phyloP scores from a whole-genome alignment of 2,797 vertebrate species.

The Cheirogaleus major region DNA sequence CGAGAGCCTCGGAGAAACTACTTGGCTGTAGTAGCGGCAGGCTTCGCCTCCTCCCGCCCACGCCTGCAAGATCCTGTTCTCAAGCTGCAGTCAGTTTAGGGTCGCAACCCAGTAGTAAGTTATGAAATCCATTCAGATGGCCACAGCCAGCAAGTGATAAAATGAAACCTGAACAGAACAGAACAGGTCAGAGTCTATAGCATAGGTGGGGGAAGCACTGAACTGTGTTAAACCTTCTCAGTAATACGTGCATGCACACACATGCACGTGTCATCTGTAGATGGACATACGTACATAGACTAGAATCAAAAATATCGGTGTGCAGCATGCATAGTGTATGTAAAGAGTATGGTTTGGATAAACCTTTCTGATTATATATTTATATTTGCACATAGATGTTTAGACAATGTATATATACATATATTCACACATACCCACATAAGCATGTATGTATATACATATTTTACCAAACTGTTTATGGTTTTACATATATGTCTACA shows the following conservation, averaged over 20 bases:
- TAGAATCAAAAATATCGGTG: fast-evolving
- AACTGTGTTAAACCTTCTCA: background rate
- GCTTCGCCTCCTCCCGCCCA: background rate
- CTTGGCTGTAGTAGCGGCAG: fast-evolving
- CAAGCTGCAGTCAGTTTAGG: fast-evolving
- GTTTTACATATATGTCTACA: background rate
- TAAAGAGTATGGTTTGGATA: background rate
- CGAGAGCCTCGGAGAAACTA: background rate
- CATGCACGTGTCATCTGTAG: background rate
- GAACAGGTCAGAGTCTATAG: background rate
- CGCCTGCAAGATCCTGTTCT: too few species aligned
- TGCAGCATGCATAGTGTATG: fast-evolving
- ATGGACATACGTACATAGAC: fast-evolving
- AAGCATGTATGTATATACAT: fast-evolving
- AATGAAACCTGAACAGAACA: background rate
- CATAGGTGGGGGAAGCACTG: fast-evolving
- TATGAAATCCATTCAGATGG: background rate
- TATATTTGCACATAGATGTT: background rate
- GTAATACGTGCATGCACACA: fast-evolving
- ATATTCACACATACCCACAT: background rate
- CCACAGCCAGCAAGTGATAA: background rate
- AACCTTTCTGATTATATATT: background rate
- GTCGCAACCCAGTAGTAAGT: fast-evolving
- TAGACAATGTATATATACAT: background rate
- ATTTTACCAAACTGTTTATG: background rate